These are phyloP conservation scores for Drosophila nikananu DNA, from an alignment of 1,140 invertebrate species.

Conservation along the genomic window DNA sequence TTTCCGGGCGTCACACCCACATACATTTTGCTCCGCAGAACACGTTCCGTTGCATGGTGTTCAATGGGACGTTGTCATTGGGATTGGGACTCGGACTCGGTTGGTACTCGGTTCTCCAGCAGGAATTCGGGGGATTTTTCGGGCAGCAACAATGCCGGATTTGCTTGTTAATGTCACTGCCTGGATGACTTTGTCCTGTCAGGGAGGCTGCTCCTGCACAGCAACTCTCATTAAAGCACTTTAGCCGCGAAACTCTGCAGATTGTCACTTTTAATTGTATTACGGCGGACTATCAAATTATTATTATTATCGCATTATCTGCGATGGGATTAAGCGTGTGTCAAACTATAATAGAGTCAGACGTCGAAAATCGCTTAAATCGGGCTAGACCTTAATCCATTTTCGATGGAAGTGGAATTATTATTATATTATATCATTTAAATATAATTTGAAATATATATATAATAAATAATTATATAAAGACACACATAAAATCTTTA, in stretches of 20 bases:
- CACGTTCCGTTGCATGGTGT: constrained; percentile 60
- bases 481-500: neutral
- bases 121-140: constrained; percentile 21
- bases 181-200: constrained; percentile 65
- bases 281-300: constrained; percentile 50
- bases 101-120: constrained; percentile 2
- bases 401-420: neutral
- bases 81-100: neutral
- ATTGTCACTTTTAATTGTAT: constrained; percentile 61
- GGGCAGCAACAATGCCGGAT: constrained; percentile 45
- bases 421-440: no score
- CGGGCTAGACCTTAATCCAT: neutral
- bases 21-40: constrained; percentile 26
- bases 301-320: constrained; percentile 65
- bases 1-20: constrained; percentile 20
- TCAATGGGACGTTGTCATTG: constrained; percentile 55
- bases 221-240: constrained; percentile 47
- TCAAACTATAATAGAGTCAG: constrained; percentile 54
- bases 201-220: neutral
- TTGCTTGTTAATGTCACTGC: constrained; percentile 65
- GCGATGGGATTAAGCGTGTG: constrained; percentile 48
- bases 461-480: no score
- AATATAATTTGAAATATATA: no score
- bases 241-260: constrained; percentile 32
- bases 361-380: constrained; percentile 3